Evolutionary conservation across 2,888 invertebrate genomes (phyloP).

Genomic region (Phoronis australis): DNA sequence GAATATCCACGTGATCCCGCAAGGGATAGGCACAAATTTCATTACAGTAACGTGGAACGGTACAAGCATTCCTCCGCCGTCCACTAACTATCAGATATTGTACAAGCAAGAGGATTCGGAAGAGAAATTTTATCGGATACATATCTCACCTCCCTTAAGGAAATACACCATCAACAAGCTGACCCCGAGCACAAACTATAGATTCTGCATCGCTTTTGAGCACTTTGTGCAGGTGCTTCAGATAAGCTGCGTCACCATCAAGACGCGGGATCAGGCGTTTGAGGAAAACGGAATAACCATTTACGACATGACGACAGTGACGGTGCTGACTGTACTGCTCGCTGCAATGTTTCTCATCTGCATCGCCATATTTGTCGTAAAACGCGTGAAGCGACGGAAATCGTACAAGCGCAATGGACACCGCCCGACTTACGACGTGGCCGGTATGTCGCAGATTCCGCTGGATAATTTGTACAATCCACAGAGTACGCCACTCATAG

Average conservation of each 20-base stretch:
- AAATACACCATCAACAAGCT: slow-evolving; percentile 52
- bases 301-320: slow-evolving; percentile 25
- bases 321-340: slow-evolving; percentile 27
- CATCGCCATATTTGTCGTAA: slow-evolving; percentile 42
- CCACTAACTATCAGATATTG: too few species aligned
- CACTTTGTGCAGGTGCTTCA: slow-evolving; percentile 24
- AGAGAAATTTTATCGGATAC: slow-evolving; percentile 17
- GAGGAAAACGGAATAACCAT: slow-evolving; percentile 21
- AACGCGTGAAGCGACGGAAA: slow-evolving; percentile 41
- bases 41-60: too few species aligned
- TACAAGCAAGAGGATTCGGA: too few species aligned
- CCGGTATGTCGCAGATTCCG: slow-evolving; percentile 48
- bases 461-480: slow-evolving; percentile 52
- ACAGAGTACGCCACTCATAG: slow-evolving; percentile 37
- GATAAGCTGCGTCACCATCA: slow-evolving; percentile 30
- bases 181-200: slow-evolving; percentile 49
- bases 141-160: slow-evolving; percentile 33
- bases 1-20: slow-evolving; percentile 46
- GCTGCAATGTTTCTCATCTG: slow-evolving; percentile 40
- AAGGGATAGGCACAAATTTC: slow-evolving; percentile 42
- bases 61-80: too few species aligned
- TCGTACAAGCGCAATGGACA: slow-evolving; percentile 43
- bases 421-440: too few species aligned
- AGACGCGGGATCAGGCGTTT: slow-evolving; percentile 20
- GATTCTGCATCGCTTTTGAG: slow-evolving; percentile 52